Evolutionary conservation across 2,797 vertebrate genomes (phyloP).

Genomic region (Sebastes flavidus): DNA sequence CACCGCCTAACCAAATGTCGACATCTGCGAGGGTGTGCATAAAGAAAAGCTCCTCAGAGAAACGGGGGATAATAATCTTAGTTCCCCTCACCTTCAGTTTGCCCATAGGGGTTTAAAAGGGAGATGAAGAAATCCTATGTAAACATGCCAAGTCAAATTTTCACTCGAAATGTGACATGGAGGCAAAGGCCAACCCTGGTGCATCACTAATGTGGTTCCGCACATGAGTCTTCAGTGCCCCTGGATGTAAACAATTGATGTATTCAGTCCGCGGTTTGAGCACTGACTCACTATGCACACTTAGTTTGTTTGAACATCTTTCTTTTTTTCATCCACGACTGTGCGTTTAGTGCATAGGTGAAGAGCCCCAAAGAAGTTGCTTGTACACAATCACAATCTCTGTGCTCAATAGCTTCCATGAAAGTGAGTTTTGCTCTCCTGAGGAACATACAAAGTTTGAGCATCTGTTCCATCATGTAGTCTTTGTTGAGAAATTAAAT

Average conservation of each 20-base stretch:
- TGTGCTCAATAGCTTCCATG: conserved; percentile 53
- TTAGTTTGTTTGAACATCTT: conserved; percentile 54
- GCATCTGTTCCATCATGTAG: conserved; percentile 83
- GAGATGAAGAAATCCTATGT: conserved; percentile 83
- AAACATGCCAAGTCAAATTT: conserved; percentile 83
- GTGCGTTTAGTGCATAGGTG: conserved; percentile 62
- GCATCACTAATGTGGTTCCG: conserved; percentile 73
- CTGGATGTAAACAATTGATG: conserved; percentile 79
- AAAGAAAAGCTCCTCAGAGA: conserved; percentile 81
- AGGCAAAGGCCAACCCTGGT: conserved; percentile 76
- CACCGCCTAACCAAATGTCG: conserved; percentile 85
- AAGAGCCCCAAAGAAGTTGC: conserved; percentile 63
- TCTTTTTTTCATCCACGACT: conserved; percentile 34
- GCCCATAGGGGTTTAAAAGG: conserved; percentile 79
- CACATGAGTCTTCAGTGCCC: conserved; percentile 68
- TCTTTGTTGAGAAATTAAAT: conserved; percentile 84
- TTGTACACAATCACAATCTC: conserved; percentile 54
- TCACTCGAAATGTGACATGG: conserved; percentile 78
- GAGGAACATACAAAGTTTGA: conserved; percentile 81
- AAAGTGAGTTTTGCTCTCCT: conserved; percentile 76
- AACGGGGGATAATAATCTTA: conserved; percentile 83
- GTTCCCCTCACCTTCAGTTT: conserved; percentile 81
- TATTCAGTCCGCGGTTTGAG: conserved; percentile 64
- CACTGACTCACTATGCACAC: conserved; percentile 58
- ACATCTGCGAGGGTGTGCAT: conserved; percentile 84